phyloP scores from a whole-genome alignment of 2,797 vertebrate genomes.

The Tarsius wallacei region DNA sequence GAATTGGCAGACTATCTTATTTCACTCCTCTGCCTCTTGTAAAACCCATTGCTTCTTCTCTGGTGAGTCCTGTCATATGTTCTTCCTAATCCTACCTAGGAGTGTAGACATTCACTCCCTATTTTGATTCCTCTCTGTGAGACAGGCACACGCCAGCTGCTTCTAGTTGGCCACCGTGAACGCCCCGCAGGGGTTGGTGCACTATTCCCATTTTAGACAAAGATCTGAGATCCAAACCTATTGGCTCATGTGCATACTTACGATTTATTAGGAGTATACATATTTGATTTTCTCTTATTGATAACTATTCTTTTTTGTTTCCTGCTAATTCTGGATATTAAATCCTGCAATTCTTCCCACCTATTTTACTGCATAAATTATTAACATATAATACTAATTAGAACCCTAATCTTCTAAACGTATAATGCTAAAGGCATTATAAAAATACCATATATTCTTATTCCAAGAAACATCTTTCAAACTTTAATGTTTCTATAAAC shows the following conservation, averaged over 20 bases:
- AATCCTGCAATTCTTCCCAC: not conserved
- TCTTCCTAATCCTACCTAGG: too few relatives aligned
- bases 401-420: constrained; percentile 23
- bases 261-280: not conserved
- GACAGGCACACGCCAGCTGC: too few relatives aligned
- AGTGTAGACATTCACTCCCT: too few relatives aligned
- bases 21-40: too few relatives aligned
- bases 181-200: too few relatives aligned
- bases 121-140: too few relatives aligned
- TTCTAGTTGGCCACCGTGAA: too few relatives aligned
- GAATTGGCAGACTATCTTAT: too few relatives aligned
- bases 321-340: constrained; percentile 53
- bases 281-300: constrained; percentile 43
- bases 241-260: not conserved
- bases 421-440: not conserved
- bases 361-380: constrained; percentile 40
- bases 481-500: constrained; percentile 47
- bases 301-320: constrained; percentile 13
- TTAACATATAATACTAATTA: constrained; percentile 14
- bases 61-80: too few relatives aligned
- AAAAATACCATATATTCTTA: not conserved
- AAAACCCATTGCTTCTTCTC: too few relatives aligned
- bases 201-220: constrained; percentile 7
- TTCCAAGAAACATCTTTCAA: constrained; percentile 59
- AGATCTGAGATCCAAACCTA: constrained; percentile 18